These are phyloP conservation scores for Coregonus sp. DNA, from an alignment of 2,797 vertebrate genomes.

Conservation along the genomic window DNA sequence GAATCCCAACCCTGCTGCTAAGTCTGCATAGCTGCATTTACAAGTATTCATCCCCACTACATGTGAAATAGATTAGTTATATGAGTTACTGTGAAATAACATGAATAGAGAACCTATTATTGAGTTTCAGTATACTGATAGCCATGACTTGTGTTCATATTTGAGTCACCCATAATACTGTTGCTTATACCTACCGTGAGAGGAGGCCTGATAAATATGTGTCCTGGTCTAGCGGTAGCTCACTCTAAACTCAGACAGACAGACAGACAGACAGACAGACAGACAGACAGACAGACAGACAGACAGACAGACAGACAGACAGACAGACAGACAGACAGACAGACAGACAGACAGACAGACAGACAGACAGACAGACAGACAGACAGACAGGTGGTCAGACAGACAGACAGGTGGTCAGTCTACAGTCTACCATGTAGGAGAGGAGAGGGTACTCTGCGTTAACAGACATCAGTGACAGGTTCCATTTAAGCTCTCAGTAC, in stretches of 20 bases:
- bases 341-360: constrained; percentile 1
- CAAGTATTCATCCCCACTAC: too few relatives aligned
- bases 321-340: constrained; percentile 5
- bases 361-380: constrained; percentile 10
- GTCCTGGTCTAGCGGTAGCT: too few relatives aligned
- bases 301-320: neutral
- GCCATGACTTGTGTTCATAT: too few relatives aligned
- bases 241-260: neutral
- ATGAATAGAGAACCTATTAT: too few relatives aligned
- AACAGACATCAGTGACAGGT: constrained; percentile 37
- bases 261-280: neutral
- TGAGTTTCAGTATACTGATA: too few relatives aligned
- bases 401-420: constrained; percentile 45
- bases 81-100: too few relatives aligned
- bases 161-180: too few relatives aligned
- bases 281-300: constrained; percentile 1
- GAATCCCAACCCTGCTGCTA: too few relatives aligned
- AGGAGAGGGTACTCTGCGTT: constrained; percentile 19
- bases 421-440: constrained; percentile 25
- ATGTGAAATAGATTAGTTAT: too few relatives aligned
- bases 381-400: neutral
- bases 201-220: too few relatives aligned
- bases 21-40: too few relatives aligned
- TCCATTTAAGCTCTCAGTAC: constrained; percentile 45
- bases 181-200: too few relatives aligned